Evolutionary conservation across 2,888 invertebrate species (phyloP).

Genomic region (Lasioglossum pauxillum): DNA sequence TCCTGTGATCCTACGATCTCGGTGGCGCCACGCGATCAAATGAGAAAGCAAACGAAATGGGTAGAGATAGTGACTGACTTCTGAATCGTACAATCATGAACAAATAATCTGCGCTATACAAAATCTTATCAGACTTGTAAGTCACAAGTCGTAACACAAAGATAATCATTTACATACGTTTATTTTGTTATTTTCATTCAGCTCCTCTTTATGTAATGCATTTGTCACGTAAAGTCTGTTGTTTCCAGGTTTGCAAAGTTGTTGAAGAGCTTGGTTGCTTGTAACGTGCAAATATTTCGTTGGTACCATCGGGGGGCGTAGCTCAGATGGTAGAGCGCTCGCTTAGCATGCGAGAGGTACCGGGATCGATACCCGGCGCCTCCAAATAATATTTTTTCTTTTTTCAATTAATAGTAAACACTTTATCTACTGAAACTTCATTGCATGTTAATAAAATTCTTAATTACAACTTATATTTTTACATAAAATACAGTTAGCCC

Average conservation of each 20-base stretch:
- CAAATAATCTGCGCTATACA: neutral
- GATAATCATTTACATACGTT: neutral
- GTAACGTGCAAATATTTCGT: neutral
- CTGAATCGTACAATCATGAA: neutral
- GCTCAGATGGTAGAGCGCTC: constrained; percentile 84
- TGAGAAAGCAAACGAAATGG: constrained; percentile 67
- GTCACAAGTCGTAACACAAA: neutral
- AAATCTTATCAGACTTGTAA: neutral
- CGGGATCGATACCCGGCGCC: constrained; percentile 83
- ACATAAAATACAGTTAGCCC: too few species aligned
- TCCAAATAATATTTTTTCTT: constrained; percentile 64
- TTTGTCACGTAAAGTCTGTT: neutral
- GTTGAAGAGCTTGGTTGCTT: neutral
- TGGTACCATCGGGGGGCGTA: constrained; percentile 76
- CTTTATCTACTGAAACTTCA: neutral
- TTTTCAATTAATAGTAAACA: neutral
- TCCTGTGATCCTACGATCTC: constrained; percentile 62
- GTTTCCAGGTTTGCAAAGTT: neutral
- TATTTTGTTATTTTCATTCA: neutral
- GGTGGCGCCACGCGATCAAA: constrained; percentile 71
- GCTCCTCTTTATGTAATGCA: neutral
- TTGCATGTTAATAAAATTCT: neutral
- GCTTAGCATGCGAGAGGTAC: constrained; percentile 84
- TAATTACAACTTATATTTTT: too few species aligned
- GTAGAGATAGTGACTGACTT: neutral